phyloP scores from a whole-genome alignment of 2,888 invertebrate species.

The Alsophila aescularia region DNA sequence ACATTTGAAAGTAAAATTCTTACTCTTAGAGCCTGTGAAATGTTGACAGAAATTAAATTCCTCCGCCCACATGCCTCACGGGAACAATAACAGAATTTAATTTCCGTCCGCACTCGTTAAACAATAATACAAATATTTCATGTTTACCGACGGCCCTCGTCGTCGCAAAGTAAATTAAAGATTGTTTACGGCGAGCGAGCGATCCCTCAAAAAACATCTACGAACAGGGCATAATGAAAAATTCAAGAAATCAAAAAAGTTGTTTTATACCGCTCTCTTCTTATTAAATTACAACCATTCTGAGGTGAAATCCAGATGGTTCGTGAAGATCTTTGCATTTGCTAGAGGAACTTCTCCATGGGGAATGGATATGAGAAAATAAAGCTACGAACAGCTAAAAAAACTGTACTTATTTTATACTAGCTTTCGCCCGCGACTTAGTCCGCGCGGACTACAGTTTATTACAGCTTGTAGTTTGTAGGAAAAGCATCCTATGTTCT shows the following conservation, averaged over 20 bases:
- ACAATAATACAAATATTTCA: constrained; percentile 30
- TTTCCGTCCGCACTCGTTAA: constrained; percentile 5
- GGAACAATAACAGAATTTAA: constrained; percentile 3
- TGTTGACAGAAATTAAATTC: no score
- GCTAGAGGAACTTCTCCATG: constrained; percentile 15
- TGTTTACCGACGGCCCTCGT: constrained; percentile 22
- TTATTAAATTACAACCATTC: constrained; percentile 45
- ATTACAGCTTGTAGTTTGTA: no score
- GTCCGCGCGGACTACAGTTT: no score
- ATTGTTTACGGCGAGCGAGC: constrained; percentile 39
- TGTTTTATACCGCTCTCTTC: constrained; percentile 38
- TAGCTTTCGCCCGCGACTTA: no score
- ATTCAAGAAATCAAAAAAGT: constrained; percentile 53
- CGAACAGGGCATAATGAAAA: constrained; percentile 36
- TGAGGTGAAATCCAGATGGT: constrained; percentile 49
- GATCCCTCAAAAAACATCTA: constrained; percentile 38
- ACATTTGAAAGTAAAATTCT: no score
- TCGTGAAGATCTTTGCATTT: constrained; percentile 42
- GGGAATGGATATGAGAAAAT: background rate
- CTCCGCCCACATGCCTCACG: background rate
- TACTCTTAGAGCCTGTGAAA: no score
- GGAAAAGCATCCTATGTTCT: no score
- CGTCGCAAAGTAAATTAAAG: constrained; percentile 37
- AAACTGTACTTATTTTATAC: no score
- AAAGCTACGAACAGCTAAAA: no score